Conservation (phyloP, 2,888 invertebrate species). For the Apoderus coryli region DNA sequence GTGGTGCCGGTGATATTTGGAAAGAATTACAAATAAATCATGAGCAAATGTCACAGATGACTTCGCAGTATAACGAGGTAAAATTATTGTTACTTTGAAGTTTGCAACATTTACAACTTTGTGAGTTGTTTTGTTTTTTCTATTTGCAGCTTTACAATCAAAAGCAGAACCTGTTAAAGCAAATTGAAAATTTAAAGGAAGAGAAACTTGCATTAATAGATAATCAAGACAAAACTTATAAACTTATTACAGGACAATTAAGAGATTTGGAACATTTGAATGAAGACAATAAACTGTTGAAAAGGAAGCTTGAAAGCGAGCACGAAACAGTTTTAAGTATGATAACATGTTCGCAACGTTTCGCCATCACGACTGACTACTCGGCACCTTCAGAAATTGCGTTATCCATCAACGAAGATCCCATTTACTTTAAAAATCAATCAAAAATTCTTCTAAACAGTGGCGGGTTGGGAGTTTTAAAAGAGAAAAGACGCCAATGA, state of each 20-base stretch:
- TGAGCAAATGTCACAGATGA: slow-evolving; percentile 23
- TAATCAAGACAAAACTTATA: slow-evolving; percentile 17
- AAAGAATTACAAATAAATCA: slow-evolving; percentile 24
- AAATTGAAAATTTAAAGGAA: slow-evolving; percentile 13
- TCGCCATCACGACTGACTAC: too few species aligned
- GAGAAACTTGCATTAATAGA: slow-evolving; percentile 15
- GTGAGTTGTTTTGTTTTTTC: too few species aligned
- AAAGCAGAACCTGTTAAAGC: slow-evolving; percentile 14
- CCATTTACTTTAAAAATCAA: too few species aligned
- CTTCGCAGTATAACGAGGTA: slow-evolving; percentile 23
- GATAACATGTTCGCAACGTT: too few species aligned
- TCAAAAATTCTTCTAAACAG: too few species aligned
- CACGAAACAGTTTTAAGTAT: slow-evolving; percentile 23
- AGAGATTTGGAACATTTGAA: slow-evolving; percentile 21
- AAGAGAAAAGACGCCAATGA: too few species aligned
- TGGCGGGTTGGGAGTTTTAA: too few species aligned
- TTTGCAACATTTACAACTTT: too few species aligned
- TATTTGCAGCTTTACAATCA: slow-evolving; percentile 17
- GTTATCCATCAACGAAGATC: too few species aligned
- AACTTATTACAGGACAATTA: slow-evolving; percentile 22
- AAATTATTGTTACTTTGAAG: too few species aligned
- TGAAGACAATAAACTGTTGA: slow-evolving; percentile 19
- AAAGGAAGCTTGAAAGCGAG: slow-evolving; percentile 23
- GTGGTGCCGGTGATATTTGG: slow-evolving; percentile 25
- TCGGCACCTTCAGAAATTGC: too few species aligned